Base-by-base conservation (phyloP, 1,140 invertebrate genomes). In the Brachionus koreanus region DNA sequence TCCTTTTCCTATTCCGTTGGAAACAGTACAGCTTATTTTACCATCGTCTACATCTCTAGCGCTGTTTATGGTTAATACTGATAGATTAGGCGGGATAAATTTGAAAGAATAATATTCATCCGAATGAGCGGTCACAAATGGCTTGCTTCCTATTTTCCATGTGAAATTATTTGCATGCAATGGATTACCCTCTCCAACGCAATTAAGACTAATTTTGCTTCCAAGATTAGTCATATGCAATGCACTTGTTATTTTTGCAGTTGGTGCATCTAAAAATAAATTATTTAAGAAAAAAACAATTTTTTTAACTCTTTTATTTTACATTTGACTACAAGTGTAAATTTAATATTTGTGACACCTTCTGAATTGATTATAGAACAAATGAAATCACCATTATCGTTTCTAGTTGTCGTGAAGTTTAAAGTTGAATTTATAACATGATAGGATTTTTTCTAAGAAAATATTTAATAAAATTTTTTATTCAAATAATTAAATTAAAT, bases 71-170 rank as follows among this genome's bases (percentile, higher is more conserved):
- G 49, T 79, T 13, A 79, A 61, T n/a, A 79, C 61, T 1, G 76
- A 79, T 9, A 79, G 37, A 79, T 79, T 79, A 6, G 76, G 76
- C 5, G 76, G 76, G 16, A 79, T 42, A 61, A 79, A 79, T 61
- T 79, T 65, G 9, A 79, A 23, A 19, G 33, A 23, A 33, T 79
- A 79, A 23, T 29, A 79, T 35, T 79, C 61, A 12, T 77, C 75
- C 10, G 42, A 33, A 35, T 57, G 35, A 23, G 29, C n/a, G 33
- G 52, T 79, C 7, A 79, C 19, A 12, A 61, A 42, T 39, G 76
- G 49, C 9, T 79, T 57, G 35, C 35, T 42, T 16, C 57, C 57
- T 61, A 61, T 23, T 61, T 65, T 79, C 76, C 76, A 79, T 13
- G 49, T 65, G 5, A 79, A 19, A 79, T 79, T 49, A 39, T 43